Evolutionary conservation across 2,113 vertebrate genomes (phyloP).

Genomic region (Cavia porcellus): DNA sequence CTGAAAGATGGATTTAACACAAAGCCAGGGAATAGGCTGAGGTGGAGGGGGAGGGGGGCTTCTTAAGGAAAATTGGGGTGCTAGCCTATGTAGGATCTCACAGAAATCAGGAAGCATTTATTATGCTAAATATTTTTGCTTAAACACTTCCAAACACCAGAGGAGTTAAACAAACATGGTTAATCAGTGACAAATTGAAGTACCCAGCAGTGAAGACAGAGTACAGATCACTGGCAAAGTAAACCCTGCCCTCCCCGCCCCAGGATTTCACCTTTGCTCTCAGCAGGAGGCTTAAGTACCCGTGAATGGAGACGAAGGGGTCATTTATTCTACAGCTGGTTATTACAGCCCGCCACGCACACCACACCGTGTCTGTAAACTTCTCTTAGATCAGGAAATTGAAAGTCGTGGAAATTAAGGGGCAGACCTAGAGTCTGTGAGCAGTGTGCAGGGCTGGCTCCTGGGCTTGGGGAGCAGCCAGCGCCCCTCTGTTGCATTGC

Average conservation of each 20-base stretch:
- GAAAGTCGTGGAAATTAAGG: constrained; percentile 68
- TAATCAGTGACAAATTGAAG: constrained; percentile 60
- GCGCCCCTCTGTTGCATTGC: neutral
- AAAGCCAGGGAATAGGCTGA: neutral
- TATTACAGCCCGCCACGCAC: constrained; percentile 31
- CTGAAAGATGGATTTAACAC: neutral
- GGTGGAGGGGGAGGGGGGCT: neutral
- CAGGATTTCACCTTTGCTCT: constrained; percentile 31
- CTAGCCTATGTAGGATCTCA: neutral
- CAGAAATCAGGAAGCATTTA: constrained; percentile 52
- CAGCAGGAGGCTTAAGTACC: constrained; percentile 61
- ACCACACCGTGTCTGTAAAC: constrained; percentile 34
- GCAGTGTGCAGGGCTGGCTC: neutral
- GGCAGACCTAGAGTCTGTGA: neutral
- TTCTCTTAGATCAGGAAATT: constrained; percentile 66
- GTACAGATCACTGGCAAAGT: constrained; percentile 64
- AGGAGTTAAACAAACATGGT: constrained; percentile 63
- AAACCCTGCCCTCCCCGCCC: neutral
- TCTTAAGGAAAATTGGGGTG: neutral
- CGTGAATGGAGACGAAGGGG: constrained; percentile 56
- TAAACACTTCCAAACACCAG: constrained; percentile 49
- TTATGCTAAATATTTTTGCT: constrained; percentile 44
- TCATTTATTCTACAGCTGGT: constrained; percentile 62
- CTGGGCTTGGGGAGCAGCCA: neutral
- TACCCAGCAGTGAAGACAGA: constrained; percentile 28